Base-by-base conservation (phyloP, 2,113 vertebrate species). In the Salvator merianae region DNA sequence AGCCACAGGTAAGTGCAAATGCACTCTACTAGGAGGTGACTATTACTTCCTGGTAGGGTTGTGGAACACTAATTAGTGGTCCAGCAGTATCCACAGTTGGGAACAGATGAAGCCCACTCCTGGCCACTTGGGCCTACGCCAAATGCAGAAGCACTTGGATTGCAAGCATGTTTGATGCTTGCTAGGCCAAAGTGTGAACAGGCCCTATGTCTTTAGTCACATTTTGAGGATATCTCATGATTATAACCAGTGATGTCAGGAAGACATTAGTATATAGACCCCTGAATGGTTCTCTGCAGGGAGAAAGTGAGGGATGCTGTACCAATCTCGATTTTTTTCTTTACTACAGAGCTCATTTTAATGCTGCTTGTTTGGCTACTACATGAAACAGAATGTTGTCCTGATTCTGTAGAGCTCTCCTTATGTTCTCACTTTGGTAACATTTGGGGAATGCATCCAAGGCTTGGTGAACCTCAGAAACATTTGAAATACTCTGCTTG, bases 401-500 rank as follows among this genome's bases (percentile, higher is more conserved):
- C 53, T 71, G 34, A 72, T 38, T 30, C 14, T n/a, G 2, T 24
- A 34, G 79, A 24, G 43, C 26, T 70, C 66, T 28, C 38, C n/a
- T 34, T 55, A 72, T 71, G 8, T 3, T 43, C 38, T 50, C 36
- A 36, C 22, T 38, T 36, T 20, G 38, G 77, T 36, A 63, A 22
- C 40, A n/a, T 14, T 84, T 38, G 63, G 26, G 43, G 24, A 69
- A n/a, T 32, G 4, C 47, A 59, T 70, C 47, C 50, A 47, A 70
- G 47, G 34, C 34, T 77, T 70, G 74, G 63, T 55, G 28, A 77
- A 13, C 3, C 47, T 84, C 47, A 20, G 59, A 70, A 24, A 82
- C 16, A 70, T 83, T 77, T 75, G 32, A 77, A 59, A 40, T 69
- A 47, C 82, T 77, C 50, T 26, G 77, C 77, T 69, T 59, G 32